These are phyloP conservation scores for Diploscapter pachys DNA, from an alignment of 1,140 invertebrate species.

Conservation along the genomic window DNA sequence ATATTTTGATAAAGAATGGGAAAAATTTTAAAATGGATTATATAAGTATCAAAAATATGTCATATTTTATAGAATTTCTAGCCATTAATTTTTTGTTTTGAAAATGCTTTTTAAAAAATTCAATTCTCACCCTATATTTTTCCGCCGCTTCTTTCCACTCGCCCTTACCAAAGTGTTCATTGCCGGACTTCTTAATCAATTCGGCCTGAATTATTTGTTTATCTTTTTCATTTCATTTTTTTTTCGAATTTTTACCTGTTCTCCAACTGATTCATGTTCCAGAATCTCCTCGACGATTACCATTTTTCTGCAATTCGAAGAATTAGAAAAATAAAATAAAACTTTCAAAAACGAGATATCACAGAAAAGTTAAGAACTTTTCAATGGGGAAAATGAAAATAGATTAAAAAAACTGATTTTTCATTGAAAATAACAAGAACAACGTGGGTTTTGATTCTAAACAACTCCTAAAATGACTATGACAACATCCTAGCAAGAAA, in stretches of 20 bases:
- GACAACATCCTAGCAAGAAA: no score
- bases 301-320: neutral
- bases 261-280: no score
- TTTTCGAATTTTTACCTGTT: neutral
- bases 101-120: neutral
- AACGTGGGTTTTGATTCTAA: no score
- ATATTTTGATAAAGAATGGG: no score
- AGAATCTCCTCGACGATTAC: conserved; percentile 16
- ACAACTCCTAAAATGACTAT: no score
- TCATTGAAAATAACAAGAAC: no score
- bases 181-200: conserved; percentile 74
- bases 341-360: neutral
- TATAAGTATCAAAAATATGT: neutral
- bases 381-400: neutral
- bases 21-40: neutral
- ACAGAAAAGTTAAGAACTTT: neutral
- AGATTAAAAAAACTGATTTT: neutral
- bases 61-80: neutral
- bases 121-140: conserved; percentile 65
- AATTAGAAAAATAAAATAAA: neutral
- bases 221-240: neutral
- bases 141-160: conserved; percentile 70
- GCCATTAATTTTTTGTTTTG: neutral
- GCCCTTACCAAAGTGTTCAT: conserved; percentile 73
- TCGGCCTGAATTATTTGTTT: conserved; percentile 61